Evolutionary conservation across 1,140 invertebrate species (phyloP).

Genomic region (Thaumatotibia leucotreta): DNA sequence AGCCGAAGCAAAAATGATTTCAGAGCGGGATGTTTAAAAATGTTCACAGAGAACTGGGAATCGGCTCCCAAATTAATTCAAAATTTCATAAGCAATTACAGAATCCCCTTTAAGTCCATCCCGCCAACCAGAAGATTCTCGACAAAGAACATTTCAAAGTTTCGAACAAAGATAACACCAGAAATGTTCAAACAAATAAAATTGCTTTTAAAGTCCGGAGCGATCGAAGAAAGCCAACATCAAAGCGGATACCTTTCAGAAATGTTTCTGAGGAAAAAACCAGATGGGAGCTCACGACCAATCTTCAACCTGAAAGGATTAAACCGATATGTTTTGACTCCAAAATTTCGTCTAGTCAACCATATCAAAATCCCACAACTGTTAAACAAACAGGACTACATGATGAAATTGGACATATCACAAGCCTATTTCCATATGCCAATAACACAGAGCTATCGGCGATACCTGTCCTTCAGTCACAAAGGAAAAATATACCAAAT

Average conservation of each 20-base stretch:
- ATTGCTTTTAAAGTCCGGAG: too few relatives aligned
- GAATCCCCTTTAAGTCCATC: too few relatives aligned
- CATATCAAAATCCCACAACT: slow-evolving; percentile 22
- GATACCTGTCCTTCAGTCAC: slow-evolving; percentile 32
- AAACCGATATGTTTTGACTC: slow-evolving; percentile 12
- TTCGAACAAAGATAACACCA: neutral
- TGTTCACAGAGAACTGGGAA: too few relatives aligned
- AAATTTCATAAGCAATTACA: too few relatives aligned
- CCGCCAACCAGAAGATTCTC: too few relatives aligned
- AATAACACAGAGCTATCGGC: slow-evolving; percentile 31
- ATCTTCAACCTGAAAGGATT: slow-evolving; percentile 29
- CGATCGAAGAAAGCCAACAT: slow-evolving; percentile 19
- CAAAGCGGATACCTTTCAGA: slow-evolving; percentile 16
- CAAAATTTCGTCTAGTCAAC: slow-evolving; percentile 21
- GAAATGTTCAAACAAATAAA: neutral
- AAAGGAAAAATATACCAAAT: slow-evolving; percentile 30
- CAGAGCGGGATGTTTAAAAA: too few relatives aligned
- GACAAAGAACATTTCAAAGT: neutral
- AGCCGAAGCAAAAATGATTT: too few relatives aligned
- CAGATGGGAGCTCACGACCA: neutral
- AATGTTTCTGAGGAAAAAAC: slow-evolving; percentile 18
- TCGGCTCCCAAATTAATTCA: too few relatives aligned
- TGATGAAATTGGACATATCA: slow-evolving; percentile 35
- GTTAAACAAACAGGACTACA: slow-evolving; percentile 27
- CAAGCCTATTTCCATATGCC: slow-evolving; percentile 44